phyloP scores from a whole-genome alignment of 2,797 vertebrate species.

The Neosilurus hyrtlii region DNA sequence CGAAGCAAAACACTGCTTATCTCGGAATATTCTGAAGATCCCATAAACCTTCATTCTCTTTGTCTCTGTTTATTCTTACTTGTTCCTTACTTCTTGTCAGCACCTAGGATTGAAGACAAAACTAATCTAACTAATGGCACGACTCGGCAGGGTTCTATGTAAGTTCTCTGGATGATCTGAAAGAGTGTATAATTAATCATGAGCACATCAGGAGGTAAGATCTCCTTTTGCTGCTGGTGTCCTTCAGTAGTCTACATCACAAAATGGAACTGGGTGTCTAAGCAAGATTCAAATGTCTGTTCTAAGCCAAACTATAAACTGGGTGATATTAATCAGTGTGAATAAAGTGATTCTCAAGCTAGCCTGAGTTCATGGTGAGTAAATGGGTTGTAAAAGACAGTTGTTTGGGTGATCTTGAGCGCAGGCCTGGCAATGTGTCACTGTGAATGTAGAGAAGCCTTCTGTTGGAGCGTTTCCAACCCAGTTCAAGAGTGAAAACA shows the following conservation, averaged over 20 bases:
- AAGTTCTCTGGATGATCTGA: conserved; percentile 13
- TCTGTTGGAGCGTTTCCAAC: not conserved
- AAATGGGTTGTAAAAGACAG: not conserved
- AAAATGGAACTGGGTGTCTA: not conserved
- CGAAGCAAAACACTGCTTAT: not conserved
- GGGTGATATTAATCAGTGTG: not conserved
- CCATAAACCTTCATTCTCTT: not conserved
- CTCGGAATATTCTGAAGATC: not conserved
- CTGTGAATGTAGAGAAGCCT: not conserved
- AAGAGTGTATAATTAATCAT: conserved; percentile 8
- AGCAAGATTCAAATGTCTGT: not conserved
- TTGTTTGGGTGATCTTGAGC: not conserved
- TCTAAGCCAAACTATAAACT: not conserved
- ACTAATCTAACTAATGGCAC: conserved; percentile 6
- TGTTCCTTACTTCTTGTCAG: conserved; percentile 16
- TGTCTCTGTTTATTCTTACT: no score
- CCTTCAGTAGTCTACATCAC: not conserved
- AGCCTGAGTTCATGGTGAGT: not conserved
- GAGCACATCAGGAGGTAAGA: not conserved
- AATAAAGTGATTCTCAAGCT: not conserved
- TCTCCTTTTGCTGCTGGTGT: not conserved
- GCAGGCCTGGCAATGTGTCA: not conserved
- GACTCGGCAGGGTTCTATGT: not conserved
- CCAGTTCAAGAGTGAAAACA: not conserved
- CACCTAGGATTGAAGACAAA: conserved; percentile 8